phyloP scores from a whole-genome alignment of 2,888 invertebrate genomes.

The Brenthis hecate region DNA sequence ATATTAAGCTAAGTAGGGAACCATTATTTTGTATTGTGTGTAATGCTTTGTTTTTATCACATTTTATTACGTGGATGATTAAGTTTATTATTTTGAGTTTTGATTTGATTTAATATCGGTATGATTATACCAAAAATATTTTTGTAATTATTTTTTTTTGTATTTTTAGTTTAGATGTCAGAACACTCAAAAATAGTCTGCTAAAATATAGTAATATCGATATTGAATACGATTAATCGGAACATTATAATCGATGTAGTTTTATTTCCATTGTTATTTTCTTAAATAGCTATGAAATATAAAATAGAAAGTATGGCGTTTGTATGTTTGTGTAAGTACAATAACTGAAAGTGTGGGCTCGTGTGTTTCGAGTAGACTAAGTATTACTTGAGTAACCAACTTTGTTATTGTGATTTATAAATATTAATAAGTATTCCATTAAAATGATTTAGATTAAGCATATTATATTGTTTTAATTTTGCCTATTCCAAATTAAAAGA shows the following conservation, averaged over 20 bases:
- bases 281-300: background rate
- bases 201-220: background rate
- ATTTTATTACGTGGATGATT: background rate
- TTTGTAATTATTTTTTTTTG: too few relatives aligned
- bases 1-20: too few relatives aligned
- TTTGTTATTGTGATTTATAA: conserved; percentile 37
- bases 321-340: too few relatives aligned
- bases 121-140: background rate
- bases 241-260: background rate
- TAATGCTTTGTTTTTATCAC: background rate
- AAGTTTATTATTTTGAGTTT: background rate
- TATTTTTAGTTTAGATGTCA: too few relatives aligned
- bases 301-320: too few relatives aligned
- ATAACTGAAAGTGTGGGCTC: background rate
- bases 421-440: conserved; percentile 38
- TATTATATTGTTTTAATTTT: conserved; percentile 17
- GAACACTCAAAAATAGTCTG: too few relatives aligned
- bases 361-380: conserved; percentile 13
- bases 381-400: conserved; percentile 27
- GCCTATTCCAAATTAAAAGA: background rate
- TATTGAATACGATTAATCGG: conserved; percentile 2
- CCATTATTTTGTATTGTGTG: too few relatives aligned
- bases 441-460: conserved; percentile 27
- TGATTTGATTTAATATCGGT: background rate
- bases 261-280: background rate